Base-by-base conservation (phyloP, 2,888 invertebrate species). In the Drosophila quinaria region DNA sequence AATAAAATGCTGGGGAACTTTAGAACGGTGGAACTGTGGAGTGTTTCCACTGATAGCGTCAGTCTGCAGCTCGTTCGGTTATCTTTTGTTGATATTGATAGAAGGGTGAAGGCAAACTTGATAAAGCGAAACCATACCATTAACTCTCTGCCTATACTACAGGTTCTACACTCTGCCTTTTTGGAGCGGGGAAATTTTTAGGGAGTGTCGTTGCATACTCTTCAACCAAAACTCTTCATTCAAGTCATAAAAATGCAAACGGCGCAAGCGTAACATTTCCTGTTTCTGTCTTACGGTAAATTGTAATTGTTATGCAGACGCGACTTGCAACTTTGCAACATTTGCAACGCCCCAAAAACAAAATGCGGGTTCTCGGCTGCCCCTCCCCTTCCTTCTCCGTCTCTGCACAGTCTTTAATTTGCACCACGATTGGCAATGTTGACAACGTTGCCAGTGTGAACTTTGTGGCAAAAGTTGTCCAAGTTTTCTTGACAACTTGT, bases 1-100 rank as follows among this genome's bases (percentile, higher is more conserved):
- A 75, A 81, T 70, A 83, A 77, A 61, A 51, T 35, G 49, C 31
- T 29, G 37, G 33, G 13, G 31, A 44, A 37, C 6, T 25, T 13
- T 9, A 17, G 41, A 13, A 33, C 31, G 31, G 11, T 35, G 8
- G 22, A 31, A 49, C 33, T 50, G 64, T 55, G 50, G 33, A 56
- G 44, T 68, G 42, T 31, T 59, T 22, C 46, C 37, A 60, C 79
- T 78, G 75, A 78, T 78, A 78, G 47, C 55, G 58, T 61, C 66
- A 51, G 39, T 68, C 10, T 46, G 41, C 39, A 41, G 35, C 60
- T 55, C 44, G 58, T n/a, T 46, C 58, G 60, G 49, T 74, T 83
- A 87, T 83, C 88, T 72, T 77, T 66, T 70, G 77, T 85, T 83
- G 74, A 85, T 87, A 81, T 74, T 85, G 82, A 85, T 87, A 81